phyloP scores from a whole-genome alignment of 2,113 vertebrate species.

The Theristicus caerulescens region DNA sequence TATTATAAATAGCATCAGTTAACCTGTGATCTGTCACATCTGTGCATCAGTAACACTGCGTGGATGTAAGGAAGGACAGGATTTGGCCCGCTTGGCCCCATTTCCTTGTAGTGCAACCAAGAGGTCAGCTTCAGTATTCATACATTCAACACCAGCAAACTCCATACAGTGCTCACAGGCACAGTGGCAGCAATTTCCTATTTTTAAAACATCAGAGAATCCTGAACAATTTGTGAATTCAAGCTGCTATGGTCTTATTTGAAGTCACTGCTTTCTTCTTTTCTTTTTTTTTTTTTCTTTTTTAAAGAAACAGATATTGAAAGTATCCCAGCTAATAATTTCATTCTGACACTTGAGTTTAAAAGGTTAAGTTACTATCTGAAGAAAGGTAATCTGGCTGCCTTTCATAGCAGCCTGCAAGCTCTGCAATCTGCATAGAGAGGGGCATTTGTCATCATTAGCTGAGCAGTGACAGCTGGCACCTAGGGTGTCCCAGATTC shows the following conservation, averaged over 20 bases:
- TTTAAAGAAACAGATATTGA: slow-evolving; percentile 65
- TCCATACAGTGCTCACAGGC: not conserved
- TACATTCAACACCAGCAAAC: not conserved
- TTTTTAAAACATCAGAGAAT: slow-evolving; percentile 47
- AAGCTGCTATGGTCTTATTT: not conserved
- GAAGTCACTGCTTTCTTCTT: not conserved
- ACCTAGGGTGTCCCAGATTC: slow-evolving; percentile 93
- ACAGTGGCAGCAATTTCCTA: slow-evolving; percentile 5
- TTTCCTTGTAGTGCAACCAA: not conserved
- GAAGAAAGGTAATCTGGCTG: slow-evolving; percentile 82
- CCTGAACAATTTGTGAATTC: not conserved
- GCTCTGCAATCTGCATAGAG: slow-evolving; percentile 95
- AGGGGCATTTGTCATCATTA: slow-evolving; percentile 99
- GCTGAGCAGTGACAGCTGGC: slow-evolving; percentile 97
- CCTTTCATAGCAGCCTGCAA: slow-evolving; percentile 77
- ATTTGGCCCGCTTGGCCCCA: not conserved
- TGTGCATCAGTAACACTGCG: not conserved
- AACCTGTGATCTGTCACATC: slow-evolving; percentile 16
- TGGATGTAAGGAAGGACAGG: slow-evolving; percentile 1
- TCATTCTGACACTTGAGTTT: slow-evolving; percentile 76
- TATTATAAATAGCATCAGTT: slow-evolving; percentile 14
- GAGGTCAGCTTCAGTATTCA: slow-evolving; percentile 42
- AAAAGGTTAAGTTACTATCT: slow-evolving; percentile 82
- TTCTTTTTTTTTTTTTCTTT: not conserved
- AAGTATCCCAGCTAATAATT: slow-evolving; percentile 70